Evolutionary conservation across 2,888 invertebrate species (phyloP).

Genomic region (Steinernema carpocapsae): DNA sequence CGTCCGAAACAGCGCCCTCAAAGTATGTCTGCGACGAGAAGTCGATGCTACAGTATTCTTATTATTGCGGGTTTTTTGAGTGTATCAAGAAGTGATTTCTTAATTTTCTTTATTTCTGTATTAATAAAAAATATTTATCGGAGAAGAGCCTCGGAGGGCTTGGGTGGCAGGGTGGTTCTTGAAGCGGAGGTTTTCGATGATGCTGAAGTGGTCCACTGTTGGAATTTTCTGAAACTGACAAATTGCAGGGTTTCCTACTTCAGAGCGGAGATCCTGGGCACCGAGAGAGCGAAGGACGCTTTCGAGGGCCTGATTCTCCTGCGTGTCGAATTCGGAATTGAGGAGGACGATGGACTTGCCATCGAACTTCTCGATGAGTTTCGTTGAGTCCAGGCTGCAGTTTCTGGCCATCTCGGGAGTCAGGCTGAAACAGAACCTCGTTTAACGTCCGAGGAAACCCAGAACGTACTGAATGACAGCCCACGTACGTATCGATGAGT

Average conservation of each 20-base stretch:
- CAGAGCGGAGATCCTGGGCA: neutral
- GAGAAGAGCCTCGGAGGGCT: neutral
- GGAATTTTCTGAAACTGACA: constrained; percentile 15
- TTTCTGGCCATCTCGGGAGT: neutral
- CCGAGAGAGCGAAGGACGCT: too few relatives aligned
- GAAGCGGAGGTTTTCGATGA: constrained; percentile 33
- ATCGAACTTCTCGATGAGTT: neutral
- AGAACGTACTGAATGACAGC: constrained; percentile 25
- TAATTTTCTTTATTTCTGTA: neutral
- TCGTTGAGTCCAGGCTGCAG: neutral
- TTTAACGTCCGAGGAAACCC: neutral
- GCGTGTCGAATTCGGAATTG: constrained; percentile 21
- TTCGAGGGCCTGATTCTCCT: neutral
- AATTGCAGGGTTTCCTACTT: neutral
- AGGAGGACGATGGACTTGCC: neutral
- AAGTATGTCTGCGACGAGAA: constrained; percentile 43
- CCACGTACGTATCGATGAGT: constrained; percentile 29
- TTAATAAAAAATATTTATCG: too few relatives aligned
- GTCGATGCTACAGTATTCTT: constrained; percentile 49
- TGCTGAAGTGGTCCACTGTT: constrained; percentile 37
- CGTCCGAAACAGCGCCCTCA: neutral
- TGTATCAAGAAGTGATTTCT: constrained; percentile 37
- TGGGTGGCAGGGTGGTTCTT: neutral
- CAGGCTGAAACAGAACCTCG: neutral
- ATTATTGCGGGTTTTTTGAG: constrained; percentile 50